phyloP scores from a whole-genome alignment of 1,140 invertebrate species.

The Eriosoma lanigerum region DNA sequence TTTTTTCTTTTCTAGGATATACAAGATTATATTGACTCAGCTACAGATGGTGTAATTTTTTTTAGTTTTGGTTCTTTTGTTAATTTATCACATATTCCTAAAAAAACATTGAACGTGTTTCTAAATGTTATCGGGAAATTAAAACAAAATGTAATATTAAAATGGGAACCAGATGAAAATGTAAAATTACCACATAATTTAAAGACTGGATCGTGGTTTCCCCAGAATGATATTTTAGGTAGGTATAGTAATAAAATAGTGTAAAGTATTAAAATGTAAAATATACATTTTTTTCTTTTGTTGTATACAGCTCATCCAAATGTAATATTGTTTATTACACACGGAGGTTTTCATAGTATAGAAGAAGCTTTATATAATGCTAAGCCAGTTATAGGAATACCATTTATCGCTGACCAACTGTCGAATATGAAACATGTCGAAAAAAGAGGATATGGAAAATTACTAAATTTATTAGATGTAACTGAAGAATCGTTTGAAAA shows the following conservation, averaged over 20 bases:
- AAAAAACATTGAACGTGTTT: conserved; percentile 53
- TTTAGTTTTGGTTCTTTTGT: conserved; percentile 67
- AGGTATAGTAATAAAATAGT: neutral
- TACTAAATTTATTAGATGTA: conserved; percentile 8
- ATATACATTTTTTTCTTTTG: neutral
- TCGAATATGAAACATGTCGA: conserved; percentile 57
- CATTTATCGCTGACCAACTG: conserved; percentile 58
- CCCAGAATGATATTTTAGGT: conserved; percentile 53
- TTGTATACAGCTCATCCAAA: conserved; percentile 62
- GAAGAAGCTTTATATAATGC: conserved; percentile 64
- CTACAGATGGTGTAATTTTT: conserved; percentile 66
- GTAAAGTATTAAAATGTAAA: neutral
- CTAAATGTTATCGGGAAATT: conserved; percentile 57
- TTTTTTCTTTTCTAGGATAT: too few relatives aligned
- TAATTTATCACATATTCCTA: neutral
- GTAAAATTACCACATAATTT: conserved; percentile 42
- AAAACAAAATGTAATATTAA: conserved; percentile 63
- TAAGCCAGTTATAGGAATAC: conserved; percentile 63
- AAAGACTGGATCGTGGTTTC: conserved; percentile 49
- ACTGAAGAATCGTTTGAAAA: conserved; percentile 36
- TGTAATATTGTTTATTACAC: conserved; percentile 64
- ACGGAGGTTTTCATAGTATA: conserved; percentile 65
- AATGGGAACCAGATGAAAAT: conserved; percentile 61
- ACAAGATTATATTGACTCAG: conserved; percentile 41
- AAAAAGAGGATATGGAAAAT: conserved; percentile 56